Evolutionary conservation across 2,888 invertebrate genomes (phyloP), one percentile per base, ranked within the genome.

Genomic region (Drymonia ruficornis): DNA sequence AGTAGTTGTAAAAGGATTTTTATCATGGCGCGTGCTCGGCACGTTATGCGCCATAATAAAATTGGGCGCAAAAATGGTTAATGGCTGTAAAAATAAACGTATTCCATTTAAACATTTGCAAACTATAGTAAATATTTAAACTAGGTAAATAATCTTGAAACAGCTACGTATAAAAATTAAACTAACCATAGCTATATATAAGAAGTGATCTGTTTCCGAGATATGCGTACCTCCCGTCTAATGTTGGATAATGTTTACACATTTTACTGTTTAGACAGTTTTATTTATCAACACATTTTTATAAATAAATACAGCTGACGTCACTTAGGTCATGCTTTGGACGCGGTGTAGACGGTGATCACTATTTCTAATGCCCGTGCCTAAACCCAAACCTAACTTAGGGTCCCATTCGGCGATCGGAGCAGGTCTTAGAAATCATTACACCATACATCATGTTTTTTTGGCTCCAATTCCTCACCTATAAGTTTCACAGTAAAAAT

Each of bases 1-100:
- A 65, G 19, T 55, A 42, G 40, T 52, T 51, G 23, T 54, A 49
- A 63, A 54, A 48, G 42, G 45, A 28, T 56, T 55, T 52, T 53
- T 53, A 49, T 58, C 38, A 40, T n/a, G 3, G 1, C 8, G 48
- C 31, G 49, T 44, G 34, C 19, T n/a, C 48, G 43, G 29, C 16
- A 48, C 12, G 43, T 52, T 23, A 52, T 40, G 45, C 38, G n/a
- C 29, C 23, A 42, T 48, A 56, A 60, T 61, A 53, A 57, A 62
- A 49, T 12, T 53, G 45, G 54, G 15, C 12, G 15, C 45, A 28
- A 18, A 19, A 43, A 43, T 43, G 18, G 43, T 43, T 18, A 43
- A 18, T 18, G 28, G 45, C 42, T 45, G 28, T 2, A 28, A 45
- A 45, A 45, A 45, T 28, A 45, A 45, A 45, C 45, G 19, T 18